phyloP scores from a whole-genome alignment of 2,888 invertebrate species.

The Punctoribates punctum region DNA sequence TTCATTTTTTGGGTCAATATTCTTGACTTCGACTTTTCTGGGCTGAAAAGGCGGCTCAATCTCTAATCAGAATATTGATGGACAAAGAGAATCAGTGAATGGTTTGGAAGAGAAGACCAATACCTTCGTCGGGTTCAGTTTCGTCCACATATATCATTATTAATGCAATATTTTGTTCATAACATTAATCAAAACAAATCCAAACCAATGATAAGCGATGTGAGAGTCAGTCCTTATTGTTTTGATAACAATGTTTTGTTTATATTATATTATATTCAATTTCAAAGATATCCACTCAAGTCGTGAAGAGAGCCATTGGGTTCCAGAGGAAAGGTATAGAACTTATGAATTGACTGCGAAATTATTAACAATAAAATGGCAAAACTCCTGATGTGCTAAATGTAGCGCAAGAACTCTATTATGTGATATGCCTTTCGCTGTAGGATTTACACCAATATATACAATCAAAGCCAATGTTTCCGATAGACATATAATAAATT shows the following conservation, averaged over 20 bases:
- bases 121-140: conserved; percentile 75
- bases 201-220: background rate
- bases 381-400: conserved; percentile 25
- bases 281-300: conserved; percentile 15
- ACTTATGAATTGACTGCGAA: background rate
- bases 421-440: conserved; percentile 16
- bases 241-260: conserved; percentile 14
- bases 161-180: background rate
- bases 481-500: background rate
- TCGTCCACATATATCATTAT: conserved; percentile 84
- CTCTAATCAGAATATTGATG: background rate
- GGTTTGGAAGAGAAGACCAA: background rate
- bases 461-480: background rate
- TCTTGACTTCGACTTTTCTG: conserved; percentile 77
- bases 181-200: background rate
- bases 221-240: conserved; percentile 9
- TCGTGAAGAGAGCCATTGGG: conserved; percentile 20
- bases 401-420: conserved; percentile 21
- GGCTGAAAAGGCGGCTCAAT: conserved; percentile 77
- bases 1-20: conserved; percentile 77
- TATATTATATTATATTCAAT: conserved; percentile 18
- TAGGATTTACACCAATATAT: conserved; percentile 11
- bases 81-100: conserved; percentile 5
- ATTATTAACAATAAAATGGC: conserved; percentile 21
- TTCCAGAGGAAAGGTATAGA: background rate